A percentile compares a stretch with the other conserved stretches of the same genome.
Conservation (phyloP, 2,113 vertebrate genomes). For the Entomyzon cyanotis region DNA sequence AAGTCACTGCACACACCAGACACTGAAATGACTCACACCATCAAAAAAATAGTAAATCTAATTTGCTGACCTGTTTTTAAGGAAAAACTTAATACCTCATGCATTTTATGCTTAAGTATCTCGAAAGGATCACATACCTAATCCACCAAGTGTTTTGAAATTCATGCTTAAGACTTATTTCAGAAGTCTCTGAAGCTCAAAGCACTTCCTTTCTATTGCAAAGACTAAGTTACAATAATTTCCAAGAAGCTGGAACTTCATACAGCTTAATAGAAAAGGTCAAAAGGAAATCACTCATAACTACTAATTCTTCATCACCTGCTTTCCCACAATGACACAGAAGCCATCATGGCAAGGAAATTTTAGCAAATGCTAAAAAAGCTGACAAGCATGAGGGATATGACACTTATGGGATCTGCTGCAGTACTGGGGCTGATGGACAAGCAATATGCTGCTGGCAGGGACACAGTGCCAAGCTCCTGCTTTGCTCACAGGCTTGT, state of each 20-base stretch:
- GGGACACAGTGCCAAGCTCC: neutral
- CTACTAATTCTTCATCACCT: neutral
- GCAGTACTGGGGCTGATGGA: neutral
- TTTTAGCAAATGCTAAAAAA: neutral
- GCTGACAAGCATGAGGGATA: neutral
- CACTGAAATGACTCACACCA: neutral
- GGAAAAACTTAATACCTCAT: neutral
- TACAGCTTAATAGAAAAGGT: neutral
- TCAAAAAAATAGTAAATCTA: neutral
- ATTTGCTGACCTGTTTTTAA: neutral
- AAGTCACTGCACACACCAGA: neutral
- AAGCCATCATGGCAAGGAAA: neutral
- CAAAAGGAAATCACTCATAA: neutral
- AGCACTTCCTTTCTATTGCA: neutral
- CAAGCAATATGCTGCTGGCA: neutral
- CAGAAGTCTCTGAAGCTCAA: neutral
- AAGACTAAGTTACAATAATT: neutral
- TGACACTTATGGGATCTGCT: neutral
- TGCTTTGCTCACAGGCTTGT: neutral
- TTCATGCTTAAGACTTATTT: neutral
- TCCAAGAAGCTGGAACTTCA: neutral
- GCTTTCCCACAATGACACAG: neutral
- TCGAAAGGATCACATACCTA: neutral
- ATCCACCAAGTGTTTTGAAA: neutral
- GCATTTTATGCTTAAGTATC: neutral